Evolutionary conservation across 2,797 vertebrate species (phyloP).

Genomic region (Liasis olivaceus): DNA sequence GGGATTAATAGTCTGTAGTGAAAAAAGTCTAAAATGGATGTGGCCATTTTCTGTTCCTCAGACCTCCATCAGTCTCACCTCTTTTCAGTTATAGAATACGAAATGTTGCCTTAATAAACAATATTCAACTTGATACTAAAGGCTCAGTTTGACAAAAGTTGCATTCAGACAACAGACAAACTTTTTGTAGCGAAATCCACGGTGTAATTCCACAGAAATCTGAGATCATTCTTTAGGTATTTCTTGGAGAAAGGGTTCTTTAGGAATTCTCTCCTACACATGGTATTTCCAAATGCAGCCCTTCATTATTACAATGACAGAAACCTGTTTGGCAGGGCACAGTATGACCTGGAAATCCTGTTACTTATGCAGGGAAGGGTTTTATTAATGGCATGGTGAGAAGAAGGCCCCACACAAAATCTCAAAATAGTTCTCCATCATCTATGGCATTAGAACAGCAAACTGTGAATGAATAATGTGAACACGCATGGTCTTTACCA

Average conservation of each 20-base stretch:
- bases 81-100: not conserved
- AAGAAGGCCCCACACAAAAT: not conserved
- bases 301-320: not conserved
- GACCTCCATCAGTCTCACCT: not conserved
- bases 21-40: slow-evolving; percentile 6
- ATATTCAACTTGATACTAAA: not conserved
- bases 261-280: not conserved
- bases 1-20: not conserved
- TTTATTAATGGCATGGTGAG: not conserved
- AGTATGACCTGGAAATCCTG: not conserved
- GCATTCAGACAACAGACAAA: not conserved
- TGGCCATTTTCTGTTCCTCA: not conserved
- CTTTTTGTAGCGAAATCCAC: not conserved
- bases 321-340: not conserved
- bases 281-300: not conserved
- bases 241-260: not conserved
- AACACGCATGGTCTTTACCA: not conserved
- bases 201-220: not conserved
- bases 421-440: not conserved
- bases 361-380: not conserved
- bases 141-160: not conserved
- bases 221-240: not conserved
- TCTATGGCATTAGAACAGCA: not conserved
- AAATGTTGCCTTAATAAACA: slow-evolving; percentile 10
- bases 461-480: not conserved